Evolutionary conservation across 2,888 invertebrate species (phyloP), one percentile per base, ranked within the genome.

Genomic region (Metopia argyrocephala): DNA sequence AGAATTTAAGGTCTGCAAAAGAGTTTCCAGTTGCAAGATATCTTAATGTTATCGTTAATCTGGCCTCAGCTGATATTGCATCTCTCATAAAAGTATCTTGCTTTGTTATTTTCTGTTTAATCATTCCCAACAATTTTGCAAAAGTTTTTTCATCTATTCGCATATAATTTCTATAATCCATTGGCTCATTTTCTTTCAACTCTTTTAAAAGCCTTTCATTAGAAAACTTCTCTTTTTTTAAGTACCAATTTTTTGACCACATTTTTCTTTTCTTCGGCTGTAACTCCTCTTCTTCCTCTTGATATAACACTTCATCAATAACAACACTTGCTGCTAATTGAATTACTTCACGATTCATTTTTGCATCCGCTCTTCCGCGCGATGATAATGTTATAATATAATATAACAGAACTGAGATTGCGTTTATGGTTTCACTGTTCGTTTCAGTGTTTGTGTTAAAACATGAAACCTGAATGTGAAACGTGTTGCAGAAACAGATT

Each of bases 11-110:
- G 18, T 59, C 28, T 15, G 57, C 31, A 59, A 31, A 15, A 56
- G n/a, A 31, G 9, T 59, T 59, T 59, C 57, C 57, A 27, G 57
- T 31, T 28, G 57, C 56, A 46, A 54, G 62, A 56, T 45, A 52
- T 31, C 52, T 20, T 56, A 23, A 64, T 27, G 64, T 48, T 50
- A 64, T 28, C 3, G 48, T 25, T 18, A 66, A 54, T 66, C 66
- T 38, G 20, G 23, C 54, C 25, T 66, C 54, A 15, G 66, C 38
- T 23, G 66, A 66, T 38, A 54, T 54, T 38, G 54, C 31, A n/a
- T 66, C 21, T n/a, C 66, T 28, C 66, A 66, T 66, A 54, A 66
- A 15, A 3, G 66, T 66, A 66, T 54, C 54, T 21, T 52, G 15
- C 12, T 66, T 66, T n/a, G 66, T 54, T 66, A 61, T 61, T 61